Evolutionary conservation across 2,113 vertebrate genomes (phyloP), one percentile per base, ranked within the genome.

Genomic region (Tonatia bakeri): DNA sequence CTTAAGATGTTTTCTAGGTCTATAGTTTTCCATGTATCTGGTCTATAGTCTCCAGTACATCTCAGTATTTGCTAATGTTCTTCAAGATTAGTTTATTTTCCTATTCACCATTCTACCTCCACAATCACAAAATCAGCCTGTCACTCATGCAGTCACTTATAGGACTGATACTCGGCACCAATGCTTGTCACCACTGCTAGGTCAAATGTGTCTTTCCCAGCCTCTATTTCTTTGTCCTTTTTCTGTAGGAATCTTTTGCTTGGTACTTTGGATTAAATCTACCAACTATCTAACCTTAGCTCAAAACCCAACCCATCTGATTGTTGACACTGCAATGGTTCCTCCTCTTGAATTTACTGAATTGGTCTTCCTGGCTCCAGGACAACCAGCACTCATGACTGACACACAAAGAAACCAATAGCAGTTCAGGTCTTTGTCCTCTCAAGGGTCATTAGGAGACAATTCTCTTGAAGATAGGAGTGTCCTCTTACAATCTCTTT

Each of bases 71-170:
- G 64, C 45, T 77, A 59, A 83, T 17, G 31, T 9, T 59, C 22
- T 87, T 94, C 45, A 12, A 38, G 26, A 40, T 96, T 45, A 82
- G 10, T 36, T 97, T 92, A 50, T 90, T 90, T 90, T 52, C 20
- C n/a, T 36, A 92, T 38, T 85, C 40, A 67, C 56, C 65, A 75
- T 69, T 14, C 15, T 72, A 16, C 52, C 47, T 80, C 28, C 82
- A 87, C 87, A 7, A 83, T 77, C 52, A 90, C 81, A 90, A 90
- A 90, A 94, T 76, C 64, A 76, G 36, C 26, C 20, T 50, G 7
- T 50, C 16, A 26, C 43, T 76, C 28, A 33, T 24, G 28, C 38
- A 70, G 19, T 47, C 54, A 50, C 45, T 47, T 82, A 7, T 2
- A 90, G 6, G 26, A 70, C 75, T 54, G 3, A 76, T 54, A 47